A percentile compares a stretch with the other conserved stretches of the same genome.
Conservation (phyloP, 23 tunicate species). For the Styela clava region DNA sequence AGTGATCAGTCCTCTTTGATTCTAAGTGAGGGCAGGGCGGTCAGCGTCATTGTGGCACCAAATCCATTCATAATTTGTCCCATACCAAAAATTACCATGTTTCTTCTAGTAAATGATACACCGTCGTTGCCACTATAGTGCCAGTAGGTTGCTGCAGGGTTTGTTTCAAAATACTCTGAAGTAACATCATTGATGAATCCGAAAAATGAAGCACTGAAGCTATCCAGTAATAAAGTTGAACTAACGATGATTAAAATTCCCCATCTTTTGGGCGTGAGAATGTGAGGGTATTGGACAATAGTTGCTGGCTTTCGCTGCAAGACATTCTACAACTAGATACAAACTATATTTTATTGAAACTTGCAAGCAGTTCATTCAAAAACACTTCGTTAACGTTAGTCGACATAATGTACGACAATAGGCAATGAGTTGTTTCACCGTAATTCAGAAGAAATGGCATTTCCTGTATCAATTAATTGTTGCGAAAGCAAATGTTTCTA, state of each 20-base stretch:
- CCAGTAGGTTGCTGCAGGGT: not conserved
- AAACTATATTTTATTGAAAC: too few species aligned
- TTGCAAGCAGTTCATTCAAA: too few species aligned
- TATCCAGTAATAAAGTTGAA: not conserved
- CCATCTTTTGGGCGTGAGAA: not conserved
- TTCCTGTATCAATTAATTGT: too few species aligned
- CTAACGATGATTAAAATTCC: constrained; percentile 15
- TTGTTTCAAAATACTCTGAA: constrained; percentile 1
- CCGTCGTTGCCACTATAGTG: constrained; percentile 8
- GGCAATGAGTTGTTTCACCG: too few species aligned
- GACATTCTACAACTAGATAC: too few species aligned
- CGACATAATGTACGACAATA: too few species aligned
- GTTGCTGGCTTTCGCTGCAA: not conserved
- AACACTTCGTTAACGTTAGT: too few species aligned
- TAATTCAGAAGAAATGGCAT: too few species aligned
- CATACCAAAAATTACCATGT: not conserved
- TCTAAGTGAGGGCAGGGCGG: too few species aligned
- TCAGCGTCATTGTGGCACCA: constrained; percentile 21
- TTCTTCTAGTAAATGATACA: constrained; percentile 1
- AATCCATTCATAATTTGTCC: constrained; percentile 23
- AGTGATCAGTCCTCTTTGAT: too few species aligned
- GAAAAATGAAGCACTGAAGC: constrained; percentile 21
- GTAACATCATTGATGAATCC: constrained; percentile 23
- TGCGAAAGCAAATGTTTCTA: too few species aligned
- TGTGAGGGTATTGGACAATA: not conserved